A percentile compares a stretch with the other conserved stretches of the same genome.
Evolutionary conservation across 2,797 vertebrate species (phyloP).

Genomic region (Amphiprion clarkii): DNA sequence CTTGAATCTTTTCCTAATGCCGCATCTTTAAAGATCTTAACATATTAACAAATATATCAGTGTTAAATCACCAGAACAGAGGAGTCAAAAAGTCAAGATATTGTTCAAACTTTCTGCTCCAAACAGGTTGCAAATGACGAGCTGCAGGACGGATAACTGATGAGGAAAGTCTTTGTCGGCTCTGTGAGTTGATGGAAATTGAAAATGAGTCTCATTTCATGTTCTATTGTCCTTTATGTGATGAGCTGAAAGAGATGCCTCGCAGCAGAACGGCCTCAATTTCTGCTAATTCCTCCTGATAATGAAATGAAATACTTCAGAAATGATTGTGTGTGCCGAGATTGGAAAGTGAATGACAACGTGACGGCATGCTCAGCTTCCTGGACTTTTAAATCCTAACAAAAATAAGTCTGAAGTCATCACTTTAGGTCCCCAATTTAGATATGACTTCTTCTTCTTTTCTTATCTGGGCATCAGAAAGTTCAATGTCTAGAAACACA

Average conservation of each 20-base stretch:
- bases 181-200: conserved; percentile 42
- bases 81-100: too few species aligned
- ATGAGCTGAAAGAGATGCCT: conserved; percentile 38
- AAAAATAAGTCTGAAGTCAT: too few species aligned
- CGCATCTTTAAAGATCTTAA: too few species aligned
- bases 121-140: background rate
- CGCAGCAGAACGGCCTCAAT: conserved; percentile 24
- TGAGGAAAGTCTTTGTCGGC: conserved; percentile 29
- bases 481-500: too few species aligned
- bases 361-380: background rate
- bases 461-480: too few species aligned
- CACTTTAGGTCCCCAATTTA: too few species aligned
- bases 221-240: conserved; percentile 51
- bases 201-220: conserved; percentile 56
- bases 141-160: background rate
- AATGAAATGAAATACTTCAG: conserved; percentile 38
- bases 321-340: background rate
- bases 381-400: too few species aligned
- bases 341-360: conserved; percentile 1
- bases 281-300: conserved; percentile 52
- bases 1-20: too few species aligned
- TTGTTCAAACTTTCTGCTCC: too few species aligned
- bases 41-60: too few species aligned
- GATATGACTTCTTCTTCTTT: too few species aligned
- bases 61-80: too few species aligned